phyloP scores from a whole-genome alignment of 1,140 invertebrate species.

The Lordiphosa stackelbergi region DNA sequence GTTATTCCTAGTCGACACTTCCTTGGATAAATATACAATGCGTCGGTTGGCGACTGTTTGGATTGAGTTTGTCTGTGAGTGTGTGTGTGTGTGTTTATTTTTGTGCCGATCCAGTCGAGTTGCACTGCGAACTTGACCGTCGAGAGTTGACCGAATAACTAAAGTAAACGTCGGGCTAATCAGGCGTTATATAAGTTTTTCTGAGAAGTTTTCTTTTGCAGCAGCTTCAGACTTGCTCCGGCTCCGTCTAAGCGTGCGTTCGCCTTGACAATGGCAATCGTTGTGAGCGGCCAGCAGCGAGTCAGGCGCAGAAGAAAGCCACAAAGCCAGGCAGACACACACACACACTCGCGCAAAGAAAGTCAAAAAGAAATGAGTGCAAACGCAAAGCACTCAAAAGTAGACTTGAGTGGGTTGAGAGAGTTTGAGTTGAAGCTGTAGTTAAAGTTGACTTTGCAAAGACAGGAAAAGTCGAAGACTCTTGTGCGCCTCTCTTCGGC shows the following conservation, averaged over 20 bases:
- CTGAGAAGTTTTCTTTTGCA: conserved; percentile 58
- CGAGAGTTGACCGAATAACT: conserved; percentile 77
- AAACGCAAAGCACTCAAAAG: conserved; percentile 53
- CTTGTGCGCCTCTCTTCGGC: conserved; percentile 7
- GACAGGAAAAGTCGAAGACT: neutral
- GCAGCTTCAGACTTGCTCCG: conserved; percentile 37
- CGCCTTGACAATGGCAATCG: conserved; percentile 76
- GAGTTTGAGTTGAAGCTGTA: conserved; percentile 12
- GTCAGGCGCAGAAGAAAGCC: conserved; percentile 53
- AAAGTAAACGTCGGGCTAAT: conserved; percentile 73
- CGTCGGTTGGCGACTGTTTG: conserved; percentile 9
- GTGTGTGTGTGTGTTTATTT: conserved; percentile 11
- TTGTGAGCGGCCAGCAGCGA: conserved; percentile 57
- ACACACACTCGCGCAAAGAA: conserved; percentile 42
- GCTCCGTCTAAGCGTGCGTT: conserved; percentile 60
- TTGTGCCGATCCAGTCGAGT: conserved; percentile 41
- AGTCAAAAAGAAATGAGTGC: conserved; percentile 66
- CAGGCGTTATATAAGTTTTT: conserved; percentile 76
- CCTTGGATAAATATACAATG: conserved; percentile 25
- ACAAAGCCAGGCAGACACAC: conserved; percentile 29
- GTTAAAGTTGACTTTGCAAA: conserved; percentile 18
- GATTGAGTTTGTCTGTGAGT: conserved; percentile 14
- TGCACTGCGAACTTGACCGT: conserved; percentile 76
- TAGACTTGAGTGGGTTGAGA: conserved; percentile 15
- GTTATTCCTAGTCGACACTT: conserved; percentile 40